Evolutionary conservation across 1,140 invertebrate genomes (phyloP), one percentile per base, ranked within the genome.

Genomic region (Ephestia elutella): DNA sequence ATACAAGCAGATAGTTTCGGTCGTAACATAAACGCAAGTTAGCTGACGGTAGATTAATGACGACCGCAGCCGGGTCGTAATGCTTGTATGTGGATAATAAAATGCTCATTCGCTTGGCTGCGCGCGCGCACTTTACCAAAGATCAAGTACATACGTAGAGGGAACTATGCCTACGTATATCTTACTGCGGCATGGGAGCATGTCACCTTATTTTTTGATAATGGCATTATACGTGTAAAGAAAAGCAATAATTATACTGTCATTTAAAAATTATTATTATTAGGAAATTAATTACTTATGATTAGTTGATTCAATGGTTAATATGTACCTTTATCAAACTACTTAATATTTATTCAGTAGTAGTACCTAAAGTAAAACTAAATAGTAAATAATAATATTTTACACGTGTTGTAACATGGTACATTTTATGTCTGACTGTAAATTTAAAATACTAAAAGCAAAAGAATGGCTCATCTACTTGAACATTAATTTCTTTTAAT

Each of bases 91-190:
- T 65, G 68, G 63, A 60, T 77, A 75, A 80, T 78, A 82, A 77
- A 80, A 73, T 76, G 71, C 72, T 68, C 71, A 64, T 60, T 60
- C 78, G 80, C 64, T 74, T 68, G 63, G 71, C 56, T 83, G 75
- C 78, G 77, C 70, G 53, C 67, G 71, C 71, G 70, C 75, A 68
- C 53, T 30, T 44, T 44, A 49, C 13, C 73, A 75, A 54, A 83
- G 77, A 80, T 19, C 62, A 75, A 59, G 48, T 48, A 28, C 21
- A 49, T 30, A 15, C 62, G 51, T 38, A 49, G 60, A 54, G 2
- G 10, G n/a, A 3, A 44, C 38, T 44, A 0, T 15, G 15, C 38
- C n/a, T 44, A 15, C 5, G 1, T 4, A 44, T 17, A 15, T 4
- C 5, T n/a, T 44, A 32, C 7, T 8, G 3, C 3, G 25, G 3